Base-by-base conservation (phyloP, 2,888 invertebrate species). In the Xestia xanthographa region DNA sequence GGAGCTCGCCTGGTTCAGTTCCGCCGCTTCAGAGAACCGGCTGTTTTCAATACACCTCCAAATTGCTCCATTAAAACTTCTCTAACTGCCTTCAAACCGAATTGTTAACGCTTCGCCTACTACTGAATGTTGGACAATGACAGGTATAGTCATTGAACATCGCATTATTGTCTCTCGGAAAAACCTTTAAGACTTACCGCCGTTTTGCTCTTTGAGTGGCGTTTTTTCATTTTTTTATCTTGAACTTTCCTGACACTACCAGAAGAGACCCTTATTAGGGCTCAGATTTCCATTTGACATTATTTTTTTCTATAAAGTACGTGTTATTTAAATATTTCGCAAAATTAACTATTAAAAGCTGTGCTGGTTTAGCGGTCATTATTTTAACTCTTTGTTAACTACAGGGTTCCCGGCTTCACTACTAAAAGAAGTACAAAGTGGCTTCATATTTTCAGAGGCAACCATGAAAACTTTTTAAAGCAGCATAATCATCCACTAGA, bases 11-110 rank as follows among this genome's bases (percentile, higher is more conserved):
- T 66, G 75, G 87, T 85, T 86, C 84, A 86, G 82, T 85, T 86
- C 85, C 84, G 82, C 84, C 87, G 90, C 84, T 91, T 89, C 89
- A 88, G 83, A 89, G 86, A 87, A 81, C 86, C 89, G 88, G 87
- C 90, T 92, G 93, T 92, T 94, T 93, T 93, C 93, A 93, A 93
- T 93, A 93, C 92, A 93, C 92, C 91, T 92, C 89, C 88, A 93
- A 94, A 95, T 94, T 92, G 93, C 92, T 93, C 93, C 92, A 94
- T 95, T 95, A 94, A 93, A 95, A 95, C 92, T 95, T 94, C 86
- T 87, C 80, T 88, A 91, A 92, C 93, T 90, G 89, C 90, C 90
- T 92, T 92, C 91, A 90, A 89, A 86, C 91, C 86, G 85, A 92
- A 91, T 92, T 90, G 92, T 92, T 92, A 92, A 91, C 91, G 90